Evolutionary conservation across 2,888 invertebrate genomes (phyloP), one percentile per base, ranked within the genome.

Genomic region (Syritta pipiens): DNA sequence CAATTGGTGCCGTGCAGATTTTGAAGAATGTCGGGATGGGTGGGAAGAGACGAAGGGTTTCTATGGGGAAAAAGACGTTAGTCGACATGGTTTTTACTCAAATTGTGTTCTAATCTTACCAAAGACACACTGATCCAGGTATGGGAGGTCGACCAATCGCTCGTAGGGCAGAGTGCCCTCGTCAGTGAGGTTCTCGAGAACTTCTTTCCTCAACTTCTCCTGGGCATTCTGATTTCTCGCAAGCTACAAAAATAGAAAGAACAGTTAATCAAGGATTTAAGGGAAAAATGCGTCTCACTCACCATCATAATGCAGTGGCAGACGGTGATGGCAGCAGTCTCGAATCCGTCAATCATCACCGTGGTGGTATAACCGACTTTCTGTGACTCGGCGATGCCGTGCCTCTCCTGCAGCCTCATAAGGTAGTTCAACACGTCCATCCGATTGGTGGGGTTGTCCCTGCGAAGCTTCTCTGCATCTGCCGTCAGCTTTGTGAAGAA

Each of bases 401-500:
- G 87, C 57, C 85, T 86, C 0, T 84, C 84, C 2, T 84, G 81
- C 46, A 88, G 72, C 22, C 84, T 83, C 7, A 88, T 22, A 26
- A 88, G 37, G 65, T 87, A 84, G 10, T 86, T 85, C 0, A 88
- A 65, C 22, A 84, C 87, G 82, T 88, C 88, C 1, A 81, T 81
- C 0, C 88, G 84, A 3, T 83, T 59, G 1, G 6, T 79, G 26
- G 40, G 83, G 1, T 76, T 81, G 7, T 83, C 81, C 0, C 79
- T 24, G 1, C 88, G 84, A 53, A 86, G n/a, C 4, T 83, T 76
- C 3, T 86, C 77, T 0, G 88, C 85, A 9, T 86, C 82, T 7
- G 68, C 76, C 17, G 85, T 85, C 1, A 87, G 63, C 12, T 83
- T 71, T 0, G 83, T 83, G 28, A 88, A 87, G 77, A 86, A 87